phyloP scores from a whole-genome alignment of 1,140 invertebrate genomes.

The Papilio glaucus region DNA sequence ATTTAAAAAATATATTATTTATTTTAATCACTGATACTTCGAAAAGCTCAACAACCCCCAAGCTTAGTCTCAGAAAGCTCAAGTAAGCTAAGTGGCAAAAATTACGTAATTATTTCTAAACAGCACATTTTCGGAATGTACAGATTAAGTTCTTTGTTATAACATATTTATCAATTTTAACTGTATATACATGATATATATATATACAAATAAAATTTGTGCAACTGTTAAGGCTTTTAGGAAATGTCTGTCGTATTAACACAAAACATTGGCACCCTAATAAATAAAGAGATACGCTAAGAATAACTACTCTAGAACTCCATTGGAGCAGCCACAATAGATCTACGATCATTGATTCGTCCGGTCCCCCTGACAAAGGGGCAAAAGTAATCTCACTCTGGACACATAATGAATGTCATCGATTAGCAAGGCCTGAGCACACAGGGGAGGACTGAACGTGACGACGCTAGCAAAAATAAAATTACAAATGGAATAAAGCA shows the following conservation, averaged over 20 bases:
- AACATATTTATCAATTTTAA: no score
- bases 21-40: no score
- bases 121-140: no score
- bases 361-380: neutral
- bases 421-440: constrained; percentile 6
- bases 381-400: constrained; percentile 17
- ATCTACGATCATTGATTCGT: constrained; percentile 1
- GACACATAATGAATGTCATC: constrained; percentile 17
- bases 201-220: no score
- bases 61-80: no score
- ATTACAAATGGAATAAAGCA: neutral
- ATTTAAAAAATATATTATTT: no score
- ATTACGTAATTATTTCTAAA: no score
- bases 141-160: no score
- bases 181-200: no score
- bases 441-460: neutral
- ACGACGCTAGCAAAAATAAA: neutral
- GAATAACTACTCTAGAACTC: neutral
- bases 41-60: no score
- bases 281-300: neutral
- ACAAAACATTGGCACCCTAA: neutral
- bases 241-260: neutral
- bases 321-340: neutral
- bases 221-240: no score
- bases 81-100: no score